Evolutionary conservation across 2,888 invertebrate species (phyloP), one percentile per base, ranked within the genome.

Genomic region (Agrotis clavis): DNA sequence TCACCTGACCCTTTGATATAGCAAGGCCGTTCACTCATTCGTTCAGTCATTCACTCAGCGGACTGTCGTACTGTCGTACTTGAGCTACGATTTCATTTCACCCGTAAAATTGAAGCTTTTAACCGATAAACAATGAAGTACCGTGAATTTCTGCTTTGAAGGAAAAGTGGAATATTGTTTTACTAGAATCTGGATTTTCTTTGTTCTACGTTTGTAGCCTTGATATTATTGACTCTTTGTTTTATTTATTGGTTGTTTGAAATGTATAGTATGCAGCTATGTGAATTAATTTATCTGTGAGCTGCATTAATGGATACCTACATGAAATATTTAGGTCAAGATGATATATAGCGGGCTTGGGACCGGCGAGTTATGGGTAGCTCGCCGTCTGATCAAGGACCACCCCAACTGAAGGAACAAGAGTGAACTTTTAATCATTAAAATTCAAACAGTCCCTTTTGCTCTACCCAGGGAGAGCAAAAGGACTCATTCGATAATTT

Each of bases 11-110:
- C 93, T 91, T 88, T 74, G 66, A 68, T 67, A 81, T 80, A 77
- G 90, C 94, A 94, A 95, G 95, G 94, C 89, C 93, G 90, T 89
- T 88, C 90, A 88, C 90, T 91, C 87, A 86, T 71, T 77, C 50
- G 57, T 41, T 57, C 57, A 35, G 57, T 57, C 57, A 35, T 57
- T 57, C 57, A 5, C 67, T 80, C 66, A 63, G 21, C n/a, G 30
- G 47, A 70, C 41, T 68, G 77, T 81, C 69, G 51, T 60, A 77
- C 63, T 66, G 75, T 81, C 69, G 51, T 60, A 77, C 63, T 66
- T 57, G 65, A 65, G 47, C 53, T 67, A 65, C 48, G 53, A 66
- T 70, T 41, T 74, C 53, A 71, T 75, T 77, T 72, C 59, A 65
- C 50, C 63, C 74, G 53, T 71, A 60, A 64, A 73, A 54, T 78